Percentiles rank a stretch among this genome's conserved stretches.
Conservation (phyloP, 1,140 invertebrate genomes). For the Zaprionus camerounensis region DNA sequence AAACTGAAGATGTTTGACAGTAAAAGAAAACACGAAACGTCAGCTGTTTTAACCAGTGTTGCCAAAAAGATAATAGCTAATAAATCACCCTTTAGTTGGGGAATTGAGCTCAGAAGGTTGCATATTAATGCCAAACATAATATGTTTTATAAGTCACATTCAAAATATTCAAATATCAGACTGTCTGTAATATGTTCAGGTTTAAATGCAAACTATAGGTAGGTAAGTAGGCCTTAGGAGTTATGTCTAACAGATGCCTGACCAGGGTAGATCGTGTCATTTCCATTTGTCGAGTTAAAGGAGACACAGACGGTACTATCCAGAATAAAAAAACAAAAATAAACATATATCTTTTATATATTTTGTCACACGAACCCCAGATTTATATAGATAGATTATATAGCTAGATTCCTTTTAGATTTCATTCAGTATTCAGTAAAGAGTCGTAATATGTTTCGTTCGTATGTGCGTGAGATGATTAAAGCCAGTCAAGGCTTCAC, state of each 20-base stretch:
- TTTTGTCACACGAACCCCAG: background rate
- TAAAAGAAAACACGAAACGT: too few species aligned
- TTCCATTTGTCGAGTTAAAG: slow-evolving; percentile 23
- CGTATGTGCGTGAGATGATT: slow-evolving; percentile 41
- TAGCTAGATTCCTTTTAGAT: background rate
- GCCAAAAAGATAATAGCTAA: too few species aligned
- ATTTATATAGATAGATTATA: background rate
- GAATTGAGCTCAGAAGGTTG: too few species aligned
- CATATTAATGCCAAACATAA: too few species aligned
- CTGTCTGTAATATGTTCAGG: too few species aligned
- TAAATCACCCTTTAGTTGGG: too few species aligned
- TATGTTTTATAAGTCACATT: too few species aligned
- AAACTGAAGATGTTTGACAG: too few species aligned
- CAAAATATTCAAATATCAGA: too few species aligned
- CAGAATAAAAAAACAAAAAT: background rate
- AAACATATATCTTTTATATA: slow-evolving; percentile 2
- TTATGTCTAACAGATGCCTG: background rate
- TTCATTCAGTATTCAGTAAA: background rate
- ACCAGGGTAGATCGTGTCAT: background rate
- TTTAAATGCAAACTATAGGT: too few species aligned
- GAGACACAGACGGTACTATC: slow-evolving; percentile 27
- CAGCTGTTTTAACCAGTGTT: too few species aligned
- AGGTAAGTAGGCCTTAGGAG: slow-evolving; percentile 22
- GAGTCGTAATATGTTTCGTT: slow-evolving; percentile 52
- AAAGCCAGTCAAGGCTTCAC: slow-evolving; percentile 24